Percentiles rank a stretch among this genome's conserved stretches.
Conservation (phyloP, 2,113 vertebrate genomes). For the Oreochromis aureus region DNA sequence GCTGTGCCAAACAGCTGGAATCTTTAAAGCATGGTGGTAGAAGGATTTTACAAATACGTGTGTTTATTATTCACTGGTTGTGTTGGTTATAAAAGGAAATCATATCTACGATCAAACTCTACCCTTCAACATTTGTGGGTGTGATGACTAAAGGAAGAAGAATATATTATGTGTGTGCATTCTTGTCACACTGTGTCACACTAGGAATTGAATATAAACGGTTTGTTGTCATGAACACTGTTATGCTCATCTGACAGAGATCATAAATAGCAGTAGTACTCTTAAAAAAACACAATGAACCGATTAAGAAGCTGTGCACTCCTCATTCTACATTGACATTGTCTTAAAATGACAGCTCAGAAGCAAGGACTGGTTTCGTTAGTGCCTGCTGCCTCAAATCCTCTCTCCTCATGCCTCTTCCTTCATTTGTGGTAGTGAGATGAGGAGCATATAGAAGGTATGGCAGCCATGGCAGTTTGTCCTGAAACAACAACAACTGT, state of each 20-base stretch:
- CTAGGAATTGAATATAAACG: neutral
- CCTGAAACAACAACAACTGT: neutral
- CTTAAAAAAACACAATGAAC: neutral
- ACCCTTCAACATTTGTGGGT: neutral
- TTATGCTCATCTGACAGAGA: neutral
- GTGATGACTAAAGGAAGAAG: neutral
- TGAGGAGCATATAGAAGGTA: neutral
- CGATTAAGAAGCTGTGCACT: neutral
- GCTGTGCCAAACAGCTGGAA: neutral
- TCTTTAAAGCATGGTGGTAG: neutral
- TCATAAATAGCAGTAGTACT: neutral
- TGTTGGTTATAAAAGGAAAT: neutral
- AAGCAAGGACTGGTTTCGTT: neutral
- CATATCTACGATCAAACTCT: neutral
- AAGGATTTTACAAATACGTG: neutral
- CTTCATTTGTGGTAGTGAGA: neutral
- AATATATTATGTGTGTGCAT: neutral
- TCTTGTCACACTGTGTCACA: neutral
- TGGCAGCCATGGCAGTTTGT: accelerated
- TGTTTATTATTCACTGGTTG: neutral
- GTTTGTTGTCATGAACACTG: neutral
- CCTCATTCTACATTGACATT: neutral
- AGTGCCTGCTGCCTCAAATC: neutral
- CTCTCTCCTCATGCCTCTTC: neutral
- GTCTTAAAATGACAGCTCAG: neutral